Evolutionary conservation across 2,888 invertebrate genomes (phyloP), one percentile per base, ranked within the genome.

Genomic region (Rosalia funebris): DNA sequence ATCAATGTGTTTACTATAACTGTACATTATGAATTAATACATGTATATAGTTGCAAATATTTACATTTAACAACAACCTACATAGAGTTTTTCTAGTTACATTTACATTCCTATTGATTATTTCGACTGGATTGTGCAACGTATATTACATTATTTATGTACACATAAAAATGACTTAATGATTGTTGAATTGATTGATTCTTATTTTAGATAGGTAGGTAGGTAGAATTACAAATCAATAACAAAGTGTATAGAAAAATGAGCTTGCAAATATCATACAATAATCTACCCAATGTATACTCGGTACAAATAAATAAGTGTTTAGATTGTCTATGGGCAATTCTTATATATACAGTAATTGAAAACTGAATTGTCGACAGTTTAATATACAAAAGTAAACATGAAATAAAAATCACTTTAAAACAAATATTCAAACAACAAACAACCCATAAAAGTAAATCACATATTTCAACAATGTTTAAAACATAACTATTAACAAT

Each of bases 21-120:
- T 80, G 81, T 81, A 81, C 80, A 81, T 71, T 72, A 70, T 71
- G 65, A 74, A 72, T 73, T 77, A 75, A 76, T 69, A 70, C 70
- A 66, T 65, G 25, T 42, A 53, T 14, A 44, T 68, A 65, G 63
- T 65, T 69, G 62, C 63, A 52, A 66, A 75, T 72, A 66, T 77
- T 75, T 78, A 79, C 77, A 78, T 77, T 74, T 69, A 78, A 77
- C 77, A 79, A 79, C 78, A 75, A 77, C 73, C 75, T 73, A 65
- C 34, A 34, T n/a, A n/a, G 31, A 54, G 39, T 42, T 60, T 48
- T 17, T 37, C 48, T 75, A 75, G 73, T 77, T 76, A 76, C 75
- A 78, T 76, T 75, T 77, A 77, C 74, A 76, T 75, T 71, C 66
- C 73, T 72, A 58, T 57, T 47, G 34, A 61, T 48, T 44, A 56